Conservation (phyloP, 1,140 invertebrate genomes). For the Bombus vancouverensis region DNA sequence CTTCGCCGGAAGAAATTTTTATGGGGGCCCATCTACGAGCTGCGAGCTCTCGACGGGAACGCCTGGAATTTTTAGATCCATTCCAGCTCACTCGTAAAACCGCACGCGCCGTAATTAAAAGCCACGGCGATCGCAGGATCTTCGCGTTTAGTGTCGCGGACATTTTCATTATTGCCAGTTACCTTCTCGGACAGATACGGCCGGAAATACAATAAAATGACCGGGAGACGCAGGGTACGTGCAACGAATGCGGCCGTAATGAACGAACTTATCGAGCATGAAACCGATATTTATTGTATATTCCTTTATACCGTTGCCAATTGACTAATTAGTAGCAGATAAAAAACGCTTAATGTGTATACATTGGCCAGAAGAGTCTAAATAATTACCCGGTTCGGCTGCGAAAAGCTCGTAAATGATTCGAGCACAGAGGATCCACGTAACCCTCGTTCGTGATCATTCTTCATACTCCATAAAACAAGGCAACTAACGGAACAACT, state of each 20-base stretch:
- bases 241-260: neutral
- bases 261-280: conserved; percentile 24
- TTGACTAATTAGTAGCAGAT: conserved; percentile 9
- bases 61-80: conserved; percentile 73
- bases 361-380: neutral
- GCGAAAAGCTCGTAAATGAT: neutral
- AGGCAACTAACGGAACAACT: neutral
- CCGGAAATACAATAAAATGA: conserved; percentile 12
- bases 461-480: neutral
- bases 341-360: neutral
- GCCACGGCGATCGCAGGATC: conserved; percentile 61
- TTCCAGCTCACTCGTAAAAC: conserved; percentile 64
- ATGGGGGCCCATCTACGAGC: conserved; percentile 69
- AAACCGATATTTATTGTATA: conserved; percentile 12
- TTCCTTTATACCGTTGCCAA: neutral
- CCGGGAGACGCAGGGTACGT: neutral
- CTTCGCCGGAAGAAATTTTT: conserved; percentile 79
- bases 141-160: conserved; percentile 43
- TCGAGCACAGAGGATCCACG: neutral
- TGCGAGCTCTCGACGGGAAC: conserved; percentile 67
- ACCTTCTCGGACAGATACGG: conserved; percentile 15
- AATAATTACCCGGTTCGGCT: neutral
- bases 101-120: conserved; percentile 73
- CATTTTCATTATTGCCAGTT: conserved; percentile 54
- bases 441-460: neutral